phyloP scores from a whole-genome alignment of 1,140 invertebrate genomes.

The Drosophila malerkotliana region DNA sequence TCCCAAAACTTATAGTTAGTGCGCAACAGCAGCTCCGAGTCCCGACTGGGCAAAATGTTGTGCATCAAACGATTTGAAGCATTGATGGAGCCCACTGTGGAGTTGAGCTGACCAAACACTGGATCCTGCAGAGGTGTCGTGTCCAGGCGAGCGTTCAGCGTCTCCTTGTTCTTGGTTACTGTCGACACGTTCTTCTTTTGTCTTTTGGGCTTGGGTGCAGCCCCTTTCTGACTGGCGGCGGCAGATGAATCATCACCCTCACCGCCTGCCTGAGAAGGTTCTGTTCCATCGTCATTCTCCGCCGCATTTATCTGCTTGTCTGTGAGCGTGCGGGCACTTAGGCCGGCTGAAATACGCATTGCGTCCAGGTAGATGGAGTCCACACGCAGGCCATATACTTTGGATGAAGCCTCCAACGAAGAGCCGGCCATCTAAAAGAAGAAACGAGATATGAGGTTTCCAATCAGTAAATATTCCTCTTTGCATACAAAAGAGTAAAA shows the following conservation, averaged over 20 bases:
- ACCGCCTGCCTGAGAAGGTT: conserved; percentile 19
- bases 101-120: conserved; percentile 80
- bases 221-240: conserved; percentile 1
- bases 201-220: conserved; percentile 66
- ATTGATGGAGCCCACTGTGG: conserved; percentile 78
- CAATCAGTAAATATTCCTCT: too few species aligned
- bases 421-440: conserved; percentile 85
- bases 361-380: conserved; percentile 89
- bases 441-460: too few species aligned
- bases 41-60: conserved; percentile 70
- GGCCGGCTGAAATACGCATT: conserved; percentile 87
- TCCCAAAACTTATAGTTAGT: conserved; percentile 75
- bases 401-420: conserved; percentile 90
- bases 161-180: conserved; percentile 84
- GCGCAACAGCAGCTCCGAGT: conserved; percentile 67
- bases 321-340: conserved; percentile 76
- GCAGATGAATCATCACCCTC: conserved; percentile 14
- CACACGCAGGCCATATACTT: conserved; percentile 90
- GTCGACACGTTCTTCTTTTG: conserved; percentile 77
- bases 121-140: conserved; percentile 78
- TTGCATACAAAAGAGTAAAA: too few species aligned
- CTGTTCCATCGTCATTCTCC: conserved; percentile 62
- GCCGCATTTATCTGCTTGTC: conserved; percentile 62
- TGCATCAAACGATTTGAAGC: conserved; percentile 80
- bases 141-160: conserved; percentile 75